Evolutionary conservation across 2,113 vertebrate genomes (phyloP).

Genomic region (Dasyprocta punctata): DNA sequence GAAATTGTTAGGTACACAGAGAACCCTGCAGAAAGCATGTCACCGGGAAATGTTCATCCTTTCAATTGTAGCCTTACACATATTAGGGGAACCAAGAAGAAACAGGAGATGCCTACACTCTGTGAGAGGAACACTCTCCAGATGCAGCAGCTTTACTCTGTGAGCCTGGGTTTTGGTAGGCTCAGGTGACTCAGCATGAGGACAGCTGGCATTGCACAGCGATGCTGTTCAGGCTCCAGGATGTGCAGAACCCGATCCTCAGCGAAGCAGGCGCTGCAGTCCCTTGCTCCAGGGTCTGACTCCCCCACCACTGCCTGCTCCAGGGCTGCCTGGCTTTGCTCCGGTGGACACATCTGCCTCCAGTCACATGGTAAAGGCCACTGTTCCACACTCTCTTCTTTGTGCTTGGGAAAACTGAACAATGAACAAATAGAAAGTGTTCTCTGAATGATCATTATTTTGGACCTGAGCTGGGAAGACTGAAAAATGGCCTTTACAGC

Average conservation of each 20-base stretch:
- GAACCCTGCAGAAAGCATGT: constrained; percentile 12
- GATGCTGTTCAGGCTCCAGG: background rate
- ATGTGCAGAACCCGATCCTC: background rate
- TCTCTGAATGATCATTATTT: constrained; percentile 47
- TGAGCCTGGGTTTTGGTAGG: background rate
- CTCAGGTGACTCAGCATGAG: background rate
- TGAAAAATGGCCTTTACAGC: constrained; percentile 54
- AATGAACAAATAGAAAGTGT: constrained; percentile 46
- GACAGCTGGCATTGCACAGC: background rate
- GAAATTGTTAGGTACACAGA: background rate
- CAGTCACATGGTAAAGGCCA: constrained; percentile 20
- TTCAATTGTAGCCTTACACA: constrained; percentile 11
- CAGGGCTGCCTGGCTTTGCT: background rate
- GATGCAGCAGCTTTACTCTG: background rate
- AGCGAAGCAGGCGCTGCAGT: background rate
- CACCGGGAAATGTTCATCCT: constrained; percentile 39
- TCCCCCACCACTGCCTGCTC: background rate
- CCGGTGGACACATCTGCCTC: constrained; percentile 46
- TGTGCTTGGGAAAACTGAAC: background rate
- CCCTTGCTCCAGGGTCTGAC: background rate
- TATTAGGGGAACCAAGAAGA: background rate
- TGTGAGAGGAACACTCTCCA: accelerated
- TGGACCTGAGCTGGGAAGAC: constrained; percentile 62
- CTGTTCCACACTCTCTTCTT: background rate
- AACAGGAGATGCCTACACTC: background rate